Conservation (phyloP, 2,797 vertebrate species). For the Helarctos malayanus region DNA sequence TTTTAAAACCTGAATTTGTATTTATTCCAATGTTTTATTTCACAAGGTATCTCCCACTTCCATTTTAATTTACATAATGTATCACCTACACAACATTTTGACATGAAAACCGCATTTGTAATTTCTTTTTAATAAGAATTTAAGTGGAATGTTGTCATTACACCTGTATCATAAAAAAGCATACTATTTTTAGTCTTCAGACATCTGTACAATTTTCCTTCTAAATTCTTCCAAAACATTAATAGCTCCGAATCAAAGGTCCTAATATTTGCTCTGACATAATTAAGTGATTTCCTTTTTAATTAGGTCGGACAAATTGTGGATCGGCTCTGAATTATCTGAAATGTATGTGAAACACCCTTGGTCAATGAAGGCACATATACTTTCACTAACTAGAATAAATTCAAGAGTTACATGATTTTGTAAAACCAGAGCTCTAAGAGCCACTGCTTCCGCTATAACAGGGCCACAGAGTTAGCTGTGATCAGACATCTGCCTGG, state of each 20-base stretch:
- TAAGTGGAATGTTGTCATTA: constrained; percentile 32
- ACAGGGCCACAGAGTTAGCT: background rate
- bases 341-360: background rate
- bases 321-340: background rate
- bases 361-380: background rate
- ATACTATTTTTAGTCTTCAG: constrained; percentile 16
- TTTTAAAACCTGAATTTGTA: constrained; percentile 27
- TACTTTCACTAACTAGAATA: background rate
- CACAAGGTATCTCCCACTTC: background rate
- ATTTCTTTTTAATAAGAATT: constrained; percentile 48
- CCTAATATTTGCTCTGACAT: background rate
- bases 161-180: background rate
- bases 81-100: constrained; percentile 9
- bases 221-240: constrained; percentile 47
- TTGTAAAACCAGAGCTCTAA: constrained; percentile 11
- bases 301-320: background rate
- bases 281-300: constrained; percentile 42
- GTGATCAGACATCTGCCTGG: background rate
- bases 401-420: constrained; percentile 16
- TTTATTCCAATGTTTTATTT: constrained; percentile 22
- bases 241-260: background rate
- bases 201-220: background rate
- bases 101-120: background rate
- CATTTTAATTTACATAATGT: background rate
- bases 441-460: background rate